These are phyloP conservation scores for Astyanax mexicanus DNA, from an alignment of 2,797 vertebrate genomes.

Conservation along the genomic window DNA sequence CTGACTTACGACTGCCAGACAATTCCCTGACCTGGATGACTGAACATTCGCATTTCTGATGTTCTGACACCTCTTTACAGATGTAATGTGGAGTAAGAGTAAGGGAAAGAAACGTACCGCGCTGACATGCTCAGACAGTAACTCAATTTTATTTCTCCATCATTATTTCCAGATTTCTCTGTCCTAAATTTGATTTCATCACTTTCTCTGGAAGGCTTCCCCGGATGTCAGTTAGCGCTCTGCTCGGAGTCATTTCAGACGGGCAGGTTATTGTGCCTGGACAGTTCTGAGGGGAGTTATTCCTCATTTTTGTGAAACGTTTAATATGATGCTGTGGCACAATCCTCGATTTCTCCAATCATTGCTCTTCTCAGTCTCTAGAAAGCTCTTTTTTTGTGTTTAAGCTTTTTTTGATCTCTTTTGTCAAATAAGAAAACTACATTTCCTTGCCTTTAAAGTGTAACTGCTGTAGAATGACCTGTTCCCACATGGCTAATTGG, in stretches of 20 bases:
- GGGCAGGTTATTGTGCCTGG: neutral
- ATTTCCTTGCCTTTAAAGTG: neutral
- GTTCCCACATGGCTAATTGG: neutral
- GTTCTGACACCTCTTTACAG: neutral
- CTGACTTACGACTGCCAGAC: neutral
- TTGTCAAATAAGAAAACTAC: neutral
- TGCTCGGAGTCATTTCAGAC: neutral
- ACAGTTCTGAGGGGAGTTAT: no score
- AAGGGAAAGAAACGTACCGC: neutral
- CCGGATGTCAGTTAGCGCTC: neutral
- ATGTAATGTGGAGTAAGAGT: neutral
- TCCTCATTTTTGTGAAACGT: neutral
- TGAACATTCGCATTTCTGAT: neutral
- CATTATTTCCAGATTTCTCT: no score
- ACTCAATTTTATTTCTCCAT: neutral
- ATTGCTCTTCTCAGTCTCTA: neutral
- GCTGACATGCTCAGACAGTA: neutral
- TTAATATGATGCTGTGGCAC: neutral
- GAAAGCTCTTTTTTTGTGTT: constrained; percentile 3
- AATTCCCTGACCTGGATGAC: neutral
- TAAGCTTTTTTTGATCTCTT: neutral
- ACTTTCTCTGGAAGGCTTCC: neutral
- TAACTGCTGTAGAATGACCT: neutral
- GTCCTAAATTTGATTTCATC: neutral
- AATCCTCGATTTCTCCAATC: neutral